Evolutionary conservation across 2,113 vertebrate genomes (phyloP).

Genomic region (Burhinus bistriatus): DNA sequence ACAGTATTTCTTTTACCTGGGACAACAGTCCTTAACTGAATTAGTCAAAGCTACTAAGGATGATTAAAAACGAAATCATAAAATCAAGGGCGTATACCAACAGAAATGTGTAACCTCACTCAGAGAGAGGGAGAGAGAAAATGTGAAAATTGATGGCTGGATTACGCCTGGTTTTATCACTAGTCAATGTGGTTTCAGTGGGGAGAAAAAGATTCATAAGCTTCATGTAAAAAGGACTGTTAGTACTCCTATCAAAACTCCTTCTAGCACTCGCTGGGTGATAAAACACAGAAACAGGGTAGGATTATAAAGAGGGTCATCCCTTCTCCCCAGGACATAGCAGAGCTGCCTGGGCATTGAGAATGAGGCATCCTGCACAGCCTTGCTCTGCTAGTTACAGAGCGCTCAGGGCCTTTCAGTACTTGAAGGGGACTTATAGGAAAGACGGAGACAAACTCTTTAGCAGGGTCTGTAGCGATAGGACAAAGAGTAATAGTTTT

Average conservation of each 20-base stretch:
- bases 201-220: not conserved
- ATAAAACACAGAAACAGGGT: not conserved
- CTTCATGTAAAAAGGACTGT: not conserved
- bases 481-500: not conserved
- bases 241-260: not conserved
- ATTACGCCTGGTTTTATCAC: not conserved
- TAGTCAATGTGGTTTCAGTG: not conserved
- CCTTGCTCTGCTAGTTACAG: not conserved
- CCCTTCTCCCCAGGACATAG: not conserved
- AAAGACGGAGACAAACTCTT: not conserved
- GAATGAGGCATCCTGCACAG: not conserved
- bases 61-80: not conserved
- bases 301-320: not conserved
- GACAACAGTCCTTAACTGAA: not conserved
- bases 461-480: not conserved
- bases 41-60: not conserved
- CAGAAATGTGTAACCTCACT: not conserved
- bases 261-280: not conserved
- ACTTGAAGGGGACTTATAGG: not conserved
- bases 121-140: not conserved
- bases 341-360: not conserved
- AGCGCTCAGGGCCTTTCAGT: not conserved
- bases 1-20: not conserved
- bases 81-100: not conserved
- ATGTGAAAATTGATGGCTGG: not conserved